These are phyloP conservation scores for Bubalus kerabau DNA, from an alignment of 2,113 vertebrate genomes.

Conservation along the genomic window DNA sequence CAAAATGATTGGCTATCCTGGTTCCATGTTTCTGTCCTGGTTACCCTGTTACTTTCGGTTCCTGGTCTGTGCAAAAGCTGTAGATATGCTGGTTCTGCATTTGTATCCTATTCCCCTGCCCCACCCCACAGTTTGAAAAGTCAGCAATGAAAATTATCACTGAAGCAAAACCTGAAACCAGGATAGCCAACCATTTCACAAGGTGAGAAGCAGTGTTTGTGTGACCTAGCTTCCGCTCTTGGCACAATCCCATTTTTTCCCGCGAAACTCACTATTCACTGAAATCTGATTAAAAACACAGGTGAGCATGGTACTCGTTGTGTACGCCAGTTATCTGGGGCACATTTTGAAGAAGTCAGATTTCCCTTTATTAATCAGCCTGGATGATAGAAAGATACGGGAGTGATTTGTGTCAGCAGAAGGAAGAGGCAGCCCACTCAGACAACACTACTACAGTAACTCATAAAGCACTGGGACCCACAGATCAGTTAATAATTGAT, in stretches of 20 bases:
- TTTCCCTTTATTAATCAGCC: neutral
- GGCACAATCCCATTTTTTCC: neutral
- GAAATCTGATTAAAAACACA: neutral
- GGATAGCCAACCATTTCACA: neutral
- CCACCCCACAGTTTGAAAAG: neutral
- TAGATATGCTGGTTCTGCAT: neutral
- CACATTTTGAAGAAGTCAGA: neutral
- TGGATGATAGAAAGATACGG: neutral
- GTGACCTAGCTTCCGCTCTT: neutral
- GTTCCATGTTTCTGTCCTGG: neutral
- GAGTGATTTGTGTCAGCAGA: neutral
- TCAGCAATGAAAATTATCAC: neutral
- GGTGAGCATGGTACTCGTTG: neutral
- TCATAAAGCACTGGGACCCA: neutral
- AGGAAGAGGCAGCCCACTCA: neutral
- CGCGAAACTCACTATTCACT: too few species aligned
- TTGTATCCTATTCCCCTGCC: neutral
- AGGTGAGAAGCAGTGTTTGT: neutral
- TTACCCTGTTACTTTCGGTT: neutral
- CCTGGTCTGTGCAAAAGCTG: neutral
- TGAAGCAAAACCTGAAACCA: neutral
- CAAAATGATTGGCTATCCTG: neutral
- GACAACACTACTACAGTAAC: neutral
- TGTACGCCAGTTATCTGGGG: neutral
- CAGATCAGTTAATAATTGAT: neutral